A percentile compares a stretch with the other conserved stretches of the same genome.
Conservation (phyloP, 2,797 vertebrate genomes). For the Zenarchopterus dispar region DNA sequence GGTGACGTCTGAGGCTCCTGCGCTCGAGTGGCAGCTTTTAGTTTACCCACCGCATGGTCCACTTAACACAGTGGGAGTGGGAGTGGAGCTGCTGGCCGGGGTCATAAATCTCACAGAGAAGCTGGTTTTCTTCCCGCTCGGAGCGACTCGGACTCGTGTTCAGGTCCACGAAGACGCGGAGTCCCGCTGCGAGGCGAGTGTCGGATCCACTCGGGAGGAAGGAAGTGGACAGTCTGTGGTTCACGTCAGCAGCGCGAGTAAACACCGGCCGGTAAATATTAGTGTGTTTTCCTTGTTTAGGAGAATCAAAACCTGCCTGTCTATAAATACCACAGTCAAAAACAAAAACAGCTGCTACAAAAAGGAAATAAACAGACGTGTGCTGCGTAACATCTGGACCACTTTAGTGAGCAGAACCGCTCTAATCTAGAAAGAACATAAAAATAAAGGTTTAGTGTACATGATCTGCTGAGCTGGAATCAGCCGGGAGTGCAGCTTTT, state of each 20-base stretch:
- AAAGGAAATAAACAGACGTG: background rate
- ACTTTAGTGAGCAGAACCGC: background rate
- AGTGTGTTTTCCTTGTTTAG: background rate
- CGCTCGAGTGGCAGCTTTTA: no score
- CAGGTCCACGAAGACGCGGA: no score
- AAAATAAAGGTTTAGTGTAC: constrained; percentile 13
- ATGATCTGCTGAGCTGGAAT: constrained; percentile 42
- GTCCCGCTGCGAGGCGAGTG: background rate
- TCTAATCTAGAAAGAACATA: background rate
- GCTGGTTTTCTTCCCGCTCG: no score
- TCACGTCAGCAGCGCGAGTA: constrained; percentile 3
- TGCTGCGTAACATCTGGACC: background rate
- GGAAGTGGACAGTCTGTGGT: background rate
- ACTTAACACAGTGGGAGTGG: no score
- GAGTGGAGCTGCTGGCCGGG: no score
- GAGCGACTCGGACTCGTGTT: no score
- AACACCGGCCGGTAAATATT: background rate
- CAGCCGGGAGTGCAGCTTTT: constrained; percentile 64
- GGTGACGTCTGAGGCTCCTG: no score
- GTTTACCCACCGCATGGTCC: no score
- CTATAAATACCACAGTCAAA: constrained; percentile 14
- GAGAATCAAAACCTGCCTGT: background rate
- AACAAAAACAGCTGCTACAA: background rate
- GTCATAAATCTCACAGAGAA: no score
- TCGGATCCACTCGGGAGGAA: background rate